phyloP scores from a whole-genome alignment of 2,113 vertebrate genomes.

The Lanius collurio region DNA sequence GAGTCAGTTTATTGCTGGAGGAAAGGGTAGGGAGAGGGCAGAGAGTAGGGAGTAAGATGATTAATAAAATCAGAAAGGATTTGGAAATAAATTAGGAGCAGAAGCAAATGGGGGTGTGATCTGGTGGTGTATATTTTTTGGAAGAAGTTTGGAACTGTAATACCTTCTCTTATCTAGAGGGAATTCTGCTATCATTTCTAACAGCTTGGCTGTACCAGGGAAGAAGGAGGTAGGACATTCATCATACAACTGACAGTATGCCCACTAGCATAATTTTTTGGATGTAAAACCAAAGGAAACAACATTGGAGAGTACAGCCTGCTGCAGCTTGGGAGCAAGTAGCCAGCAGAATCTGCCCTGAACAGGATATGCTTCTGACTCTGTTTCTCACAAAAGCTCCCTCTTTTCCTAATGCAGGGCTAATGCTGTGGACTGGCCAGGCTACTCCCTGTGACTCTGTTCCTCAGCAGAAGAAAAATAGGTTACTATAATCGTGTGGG shows the following conservation, averaged over 20 bases:
- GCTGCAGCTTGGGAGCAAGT: not conserved
- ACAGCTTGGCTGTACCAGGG: not conserved
- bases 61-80: not conserved
- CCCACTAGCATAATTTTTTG: not conserved
- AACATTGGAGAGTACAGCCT: not conserved
- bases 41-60: not conserved
- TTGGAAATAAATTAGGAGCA: not conserved
- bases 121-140: not conserved
- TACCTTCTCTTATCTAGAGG: not conserved
- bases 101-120: not conserved
- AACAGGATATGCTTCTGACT: not conserved
- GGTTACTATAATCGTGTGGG: not conserved
- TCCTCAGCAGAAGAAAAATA: not conserved
- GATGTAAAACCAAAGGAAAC: not conserved
- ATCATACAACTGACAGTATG: not conserved
- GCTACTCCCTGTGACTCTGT: not conserved
- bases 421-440: not conserved
- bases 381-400: not conserved
- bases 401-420: not conserved
- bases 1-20: not conserved
- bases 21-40: not conserved
- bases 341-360: not conserved
- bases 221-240: not conserved
- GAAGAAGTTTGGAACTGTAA: not conserved
- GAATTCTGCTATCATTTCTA: not conserved